Base-by-base conservation (phyloP, 2,113 vertebrate species). In the Leuciscus idus region DNA sequence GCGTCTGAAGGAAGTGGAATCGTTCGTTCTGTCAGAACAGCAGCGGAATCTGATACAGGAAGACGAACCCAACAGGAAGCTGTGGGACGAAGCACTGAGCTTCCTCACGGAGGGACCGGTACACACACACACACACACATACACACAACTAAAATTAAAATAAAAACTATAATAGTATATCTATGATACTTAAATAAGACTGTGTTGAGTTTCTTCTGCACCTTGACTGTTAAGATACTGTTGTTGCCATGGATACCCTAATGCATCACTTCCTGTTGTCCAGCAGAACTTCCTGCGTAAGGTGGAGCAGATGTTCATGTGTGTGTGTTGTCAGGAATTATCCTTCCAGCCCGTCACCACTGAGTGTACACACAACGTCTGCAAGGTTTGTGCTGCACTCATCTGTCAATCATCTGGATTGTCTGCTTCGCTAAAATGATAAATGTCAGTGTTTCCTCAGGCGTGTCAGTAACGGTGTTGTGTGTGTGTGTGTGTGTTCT, bases 261-360 rank as follows among this genome's bases (percentile, higher is more conserved):
- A 76, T 43, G 48, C 13, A 33, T 81, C 36, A 77, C 80, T 84
- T 75, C 36, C 46, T 89, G 70, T 52, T 78, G 48, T 87, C 62
- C 7, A 89, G 12, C 86, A 99, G 98, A 98, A 97, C 94, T 99
- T 99, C 93, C 93, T 99, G 92, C 95, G 96, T 91, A 99, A 98
- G 93, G 95, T 99, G 95, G 98, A 99, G 92, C 97, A 98, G 89
- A 96, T 96, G 87, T 99, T 99, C 91, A 99, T 99, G 98, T 99
- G 98, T 84, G 97, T 99, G 85, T 99, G 98, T 96, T 99, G 98
- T 95, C 98, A 99, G 94, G 98, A 99, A 90, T 93, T 99, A 89
- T 96, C 98, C 90, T 98, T 95, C 93, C 97, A 98, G 91, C 98
- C 98, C 68, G 93, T 99, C 92, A 99, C 98, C 93, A 99, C 98